Base-by-base conservation (phyloP, 2,888 invertebrate species). In the Caenorhabditis plicata region DNA sequence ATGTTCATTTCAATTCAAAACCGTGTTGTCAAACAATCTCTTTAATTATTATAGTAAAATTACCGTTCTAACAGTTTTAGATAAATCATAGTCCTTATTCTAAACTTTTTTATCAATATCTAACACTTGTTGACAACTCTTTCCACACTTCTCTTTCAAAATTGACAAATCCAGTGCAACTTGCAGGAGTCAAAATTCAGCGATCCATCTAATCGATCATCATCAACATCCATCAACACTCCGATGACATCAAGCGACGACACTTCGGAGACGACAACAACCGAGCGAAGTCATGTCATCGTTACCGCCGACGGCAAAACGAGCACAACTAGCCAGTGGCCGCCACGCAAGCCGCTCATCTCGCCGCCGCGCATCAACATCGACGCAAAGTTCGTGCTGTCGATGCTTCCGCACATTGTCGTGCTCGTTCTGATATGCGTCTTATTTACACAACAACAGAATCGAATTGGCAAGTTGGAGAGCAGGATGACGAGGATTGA, bases 231-330 rank as follows among this genome's bases (percentile, higher is more conserved):
- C n/a, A n/a, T n/a, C n/a, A n/a, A 32, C 46, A 36, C 17, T 17
- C 42, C 44, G 38, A 49, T 61, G 55, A 51, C 55, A 22, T 55
- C 53, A n/a, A n/a, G n/a, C n/a, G n/a, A n/a, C n/a, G n/a, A n/a
- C n/a, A 19, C 20, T 26, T 19, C 15, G n/a, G 8, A 8, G 9
- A 46, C 56, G 35, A 42, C 56, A 36, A 43, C 56, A 43, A 50
- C 56, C 22, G 51, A 46, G 43, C n/a, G n/a, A n/a, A 57, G 50
- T 31, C 50, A 50, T 36, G 44, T 58, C 40, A 52, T 58, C 42
- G 58, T 58, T 22, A 48, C 52, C 35, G 33, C 52, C 29, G 58
- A 58, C 38, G 58, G 58, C n/a, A 35, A 40, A 11, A 45, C 52
- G 17, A 36, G 33, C 38, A 41, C 53, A 17, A 44, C 48, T 15